These are phyloP conservation scores for Nicator chloris DNA, from an alignment of 2,113 vertebrate genomes.

Conservation along the genomic window DNA sequence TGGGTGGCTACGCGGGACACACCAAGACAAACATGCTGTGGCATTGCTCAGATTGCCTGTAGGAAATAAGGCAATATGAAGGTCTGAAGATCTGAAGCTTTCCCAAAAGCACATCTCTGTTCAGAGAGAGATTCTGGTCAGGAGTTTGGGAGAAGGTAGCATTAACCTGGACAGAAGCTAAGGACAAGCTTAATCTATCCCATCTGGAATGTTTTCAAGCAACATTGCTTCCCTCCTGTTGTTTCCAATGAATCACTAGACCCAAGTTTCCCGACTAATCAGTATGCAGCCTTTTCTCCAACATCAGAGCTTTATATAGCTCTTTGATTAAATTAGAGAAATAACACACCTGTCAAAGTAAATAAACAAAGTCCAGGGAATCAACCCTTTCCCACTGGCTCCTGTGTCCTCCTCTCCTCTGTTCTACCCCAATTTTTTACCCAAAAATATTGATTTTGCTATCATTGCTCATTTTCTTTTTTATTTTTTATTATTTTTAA, in stretches of 20 bases:
- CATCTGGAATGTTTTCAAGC: background rate
- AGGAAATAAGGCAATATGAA: background rate
- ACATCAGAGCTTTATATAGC: background rate
- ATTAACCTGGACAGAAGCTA: background rate
- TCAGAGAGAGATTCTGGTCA: background rate
- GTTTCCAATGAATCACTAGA: background rate
- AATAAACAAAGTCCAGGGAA: background rate
- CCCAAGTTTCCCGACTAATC: background rate
- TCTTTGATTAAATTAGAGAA: constrained; percentile 10
- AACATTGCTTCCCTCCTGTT: background rate
- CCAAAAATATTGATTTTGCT: background rate
- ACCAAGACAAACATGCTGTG: background rate
- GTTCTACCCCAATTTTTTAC: background rate
- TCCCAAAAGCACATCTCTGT: background rate
- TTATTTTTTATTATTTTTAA: background rate
- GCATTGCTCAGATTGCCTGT: background rate
- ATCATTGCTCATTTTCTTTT: background rate
- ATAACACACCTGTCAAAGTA: background rate
- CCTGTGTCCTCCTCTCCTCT: background rate
- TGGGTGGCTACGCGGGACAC: background rate
- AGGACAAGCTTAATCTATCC: background rate
- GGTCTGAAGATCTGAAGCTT: background rate
- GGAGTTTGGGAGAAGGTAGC: background rate
- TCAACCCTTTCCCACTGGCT: background rate
- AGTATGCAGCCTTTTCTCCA: background rate